A percentile compares a stretch with the other conserved stretches of the same genome.
Conservation (phyloP, 2,888 invertebrate species). For the Acleris laterana region DNA sequence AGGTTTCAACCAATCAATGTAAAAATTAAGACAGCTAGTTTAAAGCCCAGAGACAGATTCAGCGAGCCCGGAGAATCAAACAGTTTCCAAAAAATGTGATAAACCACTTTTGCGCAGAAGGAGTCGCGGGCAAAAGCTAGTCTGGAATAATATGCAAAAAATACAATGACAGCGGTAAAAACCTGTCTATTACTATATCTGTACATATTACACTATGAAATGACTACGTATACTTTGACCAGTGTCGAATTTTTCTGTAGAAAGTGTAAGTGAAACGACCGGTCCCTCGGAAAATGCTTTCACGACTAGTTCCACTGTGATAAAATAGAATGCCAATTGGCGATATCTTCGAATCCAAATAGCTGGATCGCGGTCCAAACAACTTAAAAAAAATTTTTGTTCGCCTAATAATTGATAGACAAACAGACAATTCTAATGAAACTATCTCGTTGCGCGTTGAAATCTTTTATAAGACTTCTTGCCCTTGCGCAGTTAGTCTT, state of each 20-base stretch:
- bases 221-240: conserved; percentile 22
- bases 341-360: too few relatives aligned
- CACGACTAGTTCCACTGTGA: conserved; percentile 53
- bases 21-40: too few relatives aligned
- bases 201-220: neutral
- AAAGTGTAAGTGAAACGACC: conserved; percentile 69
- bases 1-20: too few relatives aligned
- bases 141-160: too few relatives aligned
- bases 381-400: neutral
- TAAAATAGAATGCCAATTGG: too few relatives aligned
- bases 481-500: conserved; percentile 3
- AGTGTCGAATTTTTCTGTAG: conserved; percentile 72
- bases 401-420: neutral
- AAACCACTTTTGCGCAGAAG: too few relatives aligned
- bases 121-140: too few relatives aligned
- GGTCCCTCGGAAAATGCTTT: conserved; percentile 64
- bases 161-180: neutral
- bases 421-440: neutral
- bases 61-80: too few relatives aligned
- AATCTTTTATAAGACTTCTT: conserved; percentile 4
- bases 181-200: too few relatives aligned
- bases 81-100: too few relatives aligned
- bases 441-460: conserved; percentile 1
- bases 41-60: too few relatives aligned
- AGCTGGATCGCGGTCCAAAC: too few relatives aligned